A percentile compares a stretch with the other conserved stretches of the same genome.
These are phyloP conservation scores for Chaetops frenatus DNA, from an alignment of 2,113 vertebrate species.

Conservation along the genomic window DNA sequence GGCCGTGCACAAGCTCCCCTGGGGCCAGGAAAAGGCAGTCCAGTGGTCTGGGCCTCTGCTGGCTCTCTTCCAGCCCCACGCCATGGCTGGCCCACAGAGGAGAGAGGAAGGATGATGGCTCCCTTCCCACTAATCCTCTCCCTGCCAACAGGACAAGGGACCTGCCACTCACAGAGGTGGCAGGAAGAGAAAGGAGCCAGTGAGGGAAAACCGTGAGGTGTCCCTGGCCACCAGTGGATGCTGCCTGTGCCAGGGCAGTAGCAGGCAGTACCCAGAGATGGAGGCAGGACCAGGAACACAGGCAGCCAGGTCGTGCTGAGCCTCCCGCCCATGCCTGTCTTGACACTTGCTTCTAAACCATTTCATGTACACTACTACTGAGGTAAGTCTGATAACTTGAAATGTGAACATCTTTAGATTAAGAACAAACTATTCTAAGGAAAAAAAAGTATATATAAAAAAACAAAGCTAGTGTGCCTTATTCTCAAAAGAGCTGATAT, in stretches of 20 bases:
- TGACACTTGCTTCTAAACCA: constrained; percentile 64
- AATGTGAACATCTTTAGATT: constrained; percentile 79
- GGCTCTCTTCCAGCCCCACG: background rate
- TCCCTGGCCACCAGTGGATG: background rate
- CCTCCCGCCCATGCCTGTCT: background rate
- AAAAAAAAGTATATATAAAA: background rate
- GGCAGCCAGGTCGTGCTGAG: background rate
- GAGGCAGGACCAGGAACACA: background rate
- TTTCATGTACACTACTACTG: constrained; percentile 80
- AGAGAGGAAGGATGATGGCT: background rate
- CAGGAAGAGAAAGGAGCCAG: background rate
- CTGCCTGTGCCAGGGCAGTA: background rate
- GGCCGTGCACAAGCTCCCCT: background rate
- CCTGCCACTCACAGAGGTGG: background rate
- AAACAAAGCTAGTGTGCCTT: constrained; percentile 60
- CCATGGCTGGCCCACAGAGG: background rate
- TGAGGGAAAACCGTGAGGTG: background rate
- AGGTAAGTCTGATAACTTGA: constrained; percentile 77
- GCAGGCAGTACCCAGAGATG: background rate
- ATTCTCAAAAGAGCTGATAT: constrained; percentile 69
- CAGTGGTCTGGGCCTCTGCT: background rate
- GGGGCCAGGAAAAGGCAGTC: background rate
- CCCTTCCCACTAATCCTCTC: background rate
- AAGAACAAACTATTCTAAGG: constrained; percentile 78
- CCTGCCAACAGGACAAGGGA: background rate